A percentile compares a stretch with the other conserved stretches of the same genome.
These are phyloP conservation scores for Saguinus midas DNA, from an alignment of 2,113 vertebrate genomes.

Conservation along the genomic window DNA sequence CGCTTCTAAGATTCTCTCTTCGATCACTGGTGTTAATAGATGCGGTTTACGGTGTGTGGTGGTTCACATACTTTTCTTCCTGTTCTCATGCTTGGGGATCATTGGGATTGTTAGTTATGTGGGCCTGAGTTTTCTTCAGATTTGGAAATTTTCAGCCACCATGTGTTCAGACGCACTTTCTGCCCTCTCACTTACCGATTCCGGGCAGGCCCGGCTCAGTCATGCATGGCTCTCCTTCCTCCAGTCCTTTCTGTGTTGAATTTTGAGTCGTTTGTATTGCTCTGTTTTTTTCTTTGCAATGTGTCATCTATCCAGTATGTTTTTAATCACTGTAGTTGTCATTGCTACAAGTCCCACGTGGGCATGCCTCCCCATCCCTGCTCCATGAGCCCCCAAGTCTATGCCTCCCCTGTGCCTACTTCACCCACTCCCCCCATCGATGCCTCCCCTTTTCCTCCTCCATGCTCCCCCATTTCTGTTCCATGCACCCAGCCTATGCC, in stretches of 20 bases:
- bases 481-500: no score
- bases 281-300: not conserved
- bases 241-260: not conserved
- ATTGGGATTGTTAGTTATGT: no score
- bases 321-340: accelerated
- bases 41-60: no score
- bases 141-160: not conserved
- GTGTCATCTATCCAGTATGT: not conserved
- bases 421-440: no score
- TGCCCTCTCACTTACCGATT: no score
- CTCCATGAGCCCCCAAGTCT: no score
- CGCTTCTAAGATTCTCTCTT: not conserved
- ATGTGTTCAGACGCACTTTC: accelerated
- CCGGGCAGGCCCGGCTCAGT: accelerated
- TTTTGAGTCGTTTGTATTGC: not conserved
- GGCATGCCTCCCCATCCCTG: no score
- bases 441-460: no score
- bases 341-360: no score
- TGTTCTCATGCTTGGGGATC: not conserved
- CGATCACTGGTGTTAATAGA: not conserved
- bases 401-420: no score
- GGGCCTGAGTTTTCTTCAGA: not conserved
- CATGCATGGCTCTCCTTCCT: no score
- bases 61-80: not conserved
- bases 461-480: no score